Percentiles rank a stretch among this genome's conserved stretches.
Evolutionary conservation across 2,113 vertebrate genomes (phyloP).

Genomic region (Orcinus orca): DNA sequence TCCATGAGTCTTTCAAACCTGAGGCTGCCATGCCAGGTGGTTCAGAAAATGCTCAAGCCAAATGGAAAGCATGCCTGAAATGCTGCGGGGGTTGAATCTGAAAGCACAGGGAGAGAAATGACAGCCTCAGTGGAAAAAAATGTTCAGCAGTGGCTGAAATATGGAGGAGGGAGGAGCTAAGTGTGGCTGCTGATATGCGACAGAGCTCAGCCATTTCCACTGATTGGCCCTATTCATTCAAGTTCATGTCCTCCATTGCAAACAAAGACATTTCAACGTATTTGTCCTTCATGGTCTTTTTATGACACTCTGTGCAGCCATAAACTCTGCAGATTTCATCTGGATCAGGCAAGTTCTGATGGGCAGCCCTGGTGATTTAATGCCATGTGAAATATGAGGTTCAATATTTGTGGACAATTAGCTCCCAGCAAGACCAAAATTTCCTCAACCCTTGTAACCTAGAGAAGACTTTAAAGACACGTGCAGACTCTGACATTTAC

Average conservation of each 20-base stretch:
- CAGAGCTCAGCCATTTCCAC: conserved; percentile 80
- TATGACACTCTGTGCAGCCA: conserved; percentile 78
- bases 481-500: conserved; percentile 75
- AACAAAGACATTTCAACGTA: conserved; percentile 81
- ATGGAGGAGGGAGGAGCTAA: not conserved
- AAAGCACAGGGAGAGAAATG: not conserved
- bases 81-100: not conserved
- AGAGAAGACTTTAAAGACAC: conserved; percentile 77
- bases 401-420: conserved; percentile 72
- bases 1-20: conserved; percentile 3
- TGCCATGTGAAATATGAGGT: conserved; percentile 77
- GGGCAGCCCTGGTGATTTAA: conserved; percentile 80
- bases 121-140: not conserved
- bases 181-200: conserved; percentile 81
- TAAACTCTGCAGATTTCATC: conserved; percentile 80
- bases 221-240: conserved; percentile 81
- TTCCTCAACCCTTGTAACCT: conserved; percentile 78
- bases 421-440: conserved; percentile 80
- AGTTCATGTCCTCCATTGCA: conserved; percentile 81
- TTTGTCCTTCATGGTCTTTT: conserved; percentile 82
- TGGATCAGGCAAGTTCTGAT: conserved; percentile 80
- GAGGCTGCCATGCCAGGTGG: not conserved
- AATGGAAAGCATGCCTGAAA: not conserved
- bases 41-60: not conserved
- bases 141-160: not conserved